Evolutionary conservation across 2,113 vertebrate genomes (phyloP).

Genomic region (Cynoglossus semilaevis): DNA sequence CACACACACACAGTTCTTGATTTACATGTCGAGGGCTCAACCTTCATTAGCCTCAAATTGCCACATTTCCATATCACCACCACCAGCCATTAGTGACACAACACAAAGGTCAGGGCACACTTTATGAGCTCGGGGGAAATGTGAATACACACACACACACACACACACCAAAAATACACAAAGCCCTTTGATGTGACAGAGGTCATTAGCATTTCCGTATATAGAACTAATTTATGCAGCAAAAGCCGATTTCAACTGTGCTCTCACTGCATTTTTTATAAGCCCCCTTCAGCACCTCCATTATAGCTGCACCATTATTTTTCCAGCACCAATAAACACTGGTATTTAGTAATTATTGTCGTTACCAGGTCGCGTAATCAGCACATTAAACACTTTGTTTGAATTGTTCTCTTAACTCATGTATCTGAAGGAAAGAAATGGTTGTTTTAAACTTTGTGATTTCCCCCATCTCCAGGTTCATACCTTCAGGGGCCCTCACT

Average conservation of each 20-base stretch:
- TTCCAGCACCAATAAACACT: constrained; percentile 3
- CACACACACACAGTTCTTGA: constrained; percentile 8
- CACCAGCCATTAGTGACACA: constrained; percentile 20
- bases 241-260: constrained; percentile 28
- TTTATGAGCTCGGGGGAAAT: constrained; percentile 8
- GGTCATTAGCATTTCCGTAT: constrained; percentile 47
- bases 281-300: constrained; percentile 13
- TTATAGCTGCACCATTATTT: constrained; percentile 23
- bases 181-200: constrained; percentile 16
- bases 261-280: constrained; percentile 4
- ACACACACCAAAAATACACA: constrained; percentile 16
- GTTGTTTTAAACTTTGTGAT: not conserved
- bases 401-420: too few relatives aligned
- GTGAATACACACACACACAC: constrained; percentile 9
- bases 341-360: not conserved
- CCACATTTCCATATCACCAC: constrained; percentile 17
- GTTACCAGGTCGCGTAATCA: not conserved
- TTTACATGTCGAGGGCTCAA: constrained; percentile 8
- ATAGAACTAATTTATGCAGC: constrained; percentile 26
- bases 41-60: constrained; percentile 5
- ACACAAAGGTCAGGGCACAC: constrained; percentile 25
- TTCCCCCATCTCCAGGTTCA: constrained; percentile 80
- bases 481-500: constrained; percentile 96
- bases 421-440: too few relatives aligned
- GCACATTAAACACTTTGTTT: too few relatives aligned